Base-by-base conservation (phyloP, 1,140 invertebrate genomes). In the Drosophila sucinea region DNA sequence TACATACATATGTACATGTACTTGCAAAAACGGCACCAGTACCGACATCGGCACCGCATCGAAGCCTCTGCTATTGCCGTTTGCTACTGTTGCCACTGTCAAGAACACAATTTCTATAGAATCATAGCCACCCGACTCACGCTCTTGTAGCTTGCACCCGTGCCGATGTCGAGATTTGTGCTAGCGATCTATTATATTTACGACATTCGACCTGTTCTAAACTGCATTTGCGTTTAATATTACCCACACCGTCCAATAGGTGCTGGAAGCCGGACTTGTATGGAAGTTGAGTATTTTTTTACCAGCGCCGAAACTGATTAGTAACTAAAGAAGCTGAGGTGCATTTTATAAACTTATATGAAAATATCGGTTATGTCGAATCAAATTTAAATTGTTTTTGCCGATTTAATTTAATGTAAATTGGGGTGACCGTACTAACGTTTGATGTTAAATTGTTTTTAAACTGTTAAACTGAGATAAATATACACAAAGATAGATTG, bases 181-280 rank as follows among this genome's bases (percentile, higher is more conserved):
- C 62, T 72, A 58, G 68, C 68, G 74, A 75, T 77, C 74, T 67
- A 65, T 61, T 78, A 78, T 63, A 78, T 78, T 78, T 73, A 73
- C 69, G 73, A 79, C 75, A 78, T 79, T 83, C 76, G 84, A 86
- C 84, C 89, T 89, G 83, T 84, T 74, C 67, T 67, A 58, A 76
- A 73, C 70, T 73, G 69, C 78, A 58, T 81, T 77, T 69, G 74
- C 70, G 78, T 86, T 85, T 85, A 86, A 81, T 81, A 75, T 79
- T 74, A 70, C 78, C 58, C 77, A 72, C 56, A 58, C 51, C 33
- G 30, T 27, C 63, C 29, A 33, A 23, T 60, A 32, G 23, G 35
- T 23, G 35, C 60, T 27, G 25, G 32, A 38, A 3, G 1, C 64
- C 55, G 70, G 64, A 68, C 77, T 66, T 70, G 74, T 78, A 67